phyloP scores from a whole-genome alignment of 2,113 vertebrate species.

The Pan troglodytes region DNA sequence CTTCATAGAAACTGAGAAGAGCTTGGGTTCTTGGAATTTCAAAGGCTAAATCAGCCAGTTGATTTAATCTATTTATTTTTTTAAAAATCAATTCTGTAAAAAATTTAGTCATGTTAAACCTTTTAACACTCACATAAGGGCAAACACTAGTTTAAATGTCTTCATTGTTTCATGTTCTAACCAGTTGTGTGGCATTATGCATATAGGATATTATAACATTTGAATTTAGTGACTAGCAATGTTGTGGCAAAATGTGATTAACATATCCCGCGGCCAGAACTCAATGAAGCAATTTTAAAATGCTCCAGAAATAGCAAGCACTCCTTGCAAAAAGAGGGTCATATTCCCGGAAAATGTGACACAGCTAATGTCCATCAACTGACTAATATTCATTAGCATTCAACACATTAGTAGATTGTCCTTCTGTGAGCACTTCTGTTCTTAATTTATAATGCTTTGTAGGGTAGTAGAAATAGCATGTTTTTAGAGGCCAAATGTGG shows the following conservation, averaged over 20 bases:
- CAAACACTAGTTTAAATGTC: background rate
- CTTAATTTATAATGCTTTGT: constrained; percentile 21
- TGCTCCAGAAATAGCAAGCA: constrained; percentile 56
- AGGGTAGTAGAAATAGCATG: background rate
- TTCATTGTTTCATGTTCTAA: constrained; percentile 23
- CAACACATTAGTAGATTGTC: background rate
- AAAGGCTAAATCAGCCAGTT: background rate
- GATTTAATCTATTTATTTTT: background rate
- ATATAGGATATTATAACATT: background rate
- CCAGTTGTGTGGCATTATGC: background rate
- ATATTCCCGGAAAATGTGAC: constrained; percentile 44
- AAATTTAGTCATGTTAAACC: background rate
- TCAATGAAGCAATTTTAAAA: constrained; percentile 50
- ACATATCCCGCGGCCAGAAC: constrained; percentile 4
- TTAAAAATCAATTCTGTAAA: background rate
- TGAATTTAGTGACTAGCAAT: constrained; percentile 44
- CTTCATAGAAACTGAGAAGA: background rate
- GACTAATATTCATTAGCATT: constrained; percentile 39
- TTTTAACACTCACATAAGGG: background rate
- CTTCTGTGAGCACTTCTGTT: constrained; percentile 30
- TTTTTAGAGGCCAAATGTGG: background rate
- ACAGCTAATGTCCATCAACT: constrained; percentile 45
- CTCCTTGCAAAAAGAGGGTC: constrained; percentile 37
- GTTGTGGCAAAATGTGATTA: constrained; percentile 50
- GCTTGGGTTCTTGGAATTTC: constrained; percentile 1